Evolutionary conservation across 2,797 vertebrate genomes (phyloP), one percentile per base, ranked within the genome.

Genomic region (Acrossocheilus fasciatus): DNA sequence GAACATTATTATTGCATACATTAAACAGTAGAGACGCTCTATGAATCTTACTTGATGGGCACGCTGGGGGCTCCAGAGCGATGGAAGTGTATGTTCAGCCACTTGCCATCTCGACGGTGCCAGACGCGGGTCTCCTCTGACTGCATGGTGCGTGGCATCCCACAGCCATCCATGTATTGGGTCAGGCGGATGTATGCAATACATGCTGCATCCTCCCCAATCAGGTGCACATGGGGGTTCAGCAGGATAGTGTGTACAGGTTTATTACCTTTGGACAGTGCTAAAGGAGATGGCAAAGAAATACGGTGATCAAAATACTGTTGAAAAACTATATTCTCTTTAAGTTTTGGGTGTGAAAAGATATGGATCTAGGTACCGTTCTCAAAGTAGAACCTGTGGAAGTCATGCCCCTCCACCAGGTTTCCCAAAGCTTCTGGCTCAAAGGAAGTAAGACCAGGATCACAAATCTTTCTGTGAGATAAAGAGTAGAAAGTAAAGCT

Each of bases 81-180:
- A 91, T 99, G 98, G 94, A 98, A 99, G 92, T 98, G 98, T 90
- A 99, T 98, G 64, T 98, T 99, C 93, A 97, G 98, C 98, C 98
- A 99, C 93, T 98, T 98, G 89, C 97, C 97, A 0, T 99, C 98
- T 0, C 98, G 97, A 87, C 98, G 98, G 89, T 98, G 98, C 98
- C 98, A 99, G 85, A 99, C 98, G 0, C 98, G 97, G 1, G 98
- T 98, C 94, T 99, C 98, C 94, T 99, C 97, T 0, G 98, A 98
- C 94, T 99, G 98, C 95, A 97, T 97, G 94, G 97, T 98, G 87
- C 97, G 97, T 11, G 98, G 98, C 92, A 97, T 96, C 88, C 98
- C 97, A 62, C 95, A 92, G 50, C 82, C 92, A 6, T 99, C 98
- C 80, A 99, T 96, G 94, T 97, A 99, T 95, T 99, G 98, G 70